Evolutionary conservation across 2,888 invertebrate species (phyloP), one percentile per base, ranked within the genome.

Genomic region (Epirrita christyi): DNA sequence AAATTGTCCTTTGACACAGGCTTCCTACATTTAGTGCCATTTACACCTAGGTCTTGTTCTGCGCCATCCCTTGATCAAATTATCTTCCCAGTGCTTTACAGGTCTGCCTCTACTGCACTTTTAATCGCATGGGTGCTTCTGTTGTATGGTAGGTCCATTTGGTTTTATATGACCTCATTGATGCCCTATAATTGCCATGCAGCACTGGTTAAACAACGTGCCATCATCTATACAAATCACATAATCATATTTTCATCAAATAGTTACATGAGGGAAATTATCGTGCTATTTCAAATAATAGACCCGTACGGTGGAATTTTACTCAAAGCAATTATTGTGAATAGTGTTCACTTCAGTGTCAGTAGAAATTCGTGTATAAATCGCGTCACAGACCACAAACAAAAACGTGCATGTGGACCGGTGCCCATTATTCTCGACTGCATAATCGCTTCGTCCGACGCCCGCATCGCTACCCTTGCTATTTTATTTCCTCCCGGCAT

Each of bases 381-480:
- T 92, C 90, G 91, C 91, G 89, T 91, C 92, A 89, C 88, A 89
- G 89, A 88, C 91, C 92, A 89, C 92, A 91, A 92, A 92, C 91
- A 91, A 91, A 92, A 91, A 90, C 90, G 91, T 90, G 87, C 89
- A 92, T 88, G 91, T 88, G 88, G 91, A 90, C 88, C 86, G 87
- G 85, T 86, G 83, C 81, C 91, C 90, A 92, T 91, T 92, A 92
- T 91, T 92, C 89, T 92, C 90, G 86, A 89, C 91, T 90, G 91
- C 90, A 92, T 92, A 92, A 92, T 92, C 91, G 91, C 88, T 89
- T 87, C 91, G 91, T 91, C 90, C 90, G 85, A 88, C 89, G 87
- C 88, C 89, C 90, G 91, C 90, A 89, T 88, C 89, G 91, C 83
- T 90, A 88, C 88, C 88, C 88, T 83, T 78, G 83, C 90, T 88